Conservation (phyloP, 2,113 vertebrate genomes). For the Phycodurus eques region DNA sequence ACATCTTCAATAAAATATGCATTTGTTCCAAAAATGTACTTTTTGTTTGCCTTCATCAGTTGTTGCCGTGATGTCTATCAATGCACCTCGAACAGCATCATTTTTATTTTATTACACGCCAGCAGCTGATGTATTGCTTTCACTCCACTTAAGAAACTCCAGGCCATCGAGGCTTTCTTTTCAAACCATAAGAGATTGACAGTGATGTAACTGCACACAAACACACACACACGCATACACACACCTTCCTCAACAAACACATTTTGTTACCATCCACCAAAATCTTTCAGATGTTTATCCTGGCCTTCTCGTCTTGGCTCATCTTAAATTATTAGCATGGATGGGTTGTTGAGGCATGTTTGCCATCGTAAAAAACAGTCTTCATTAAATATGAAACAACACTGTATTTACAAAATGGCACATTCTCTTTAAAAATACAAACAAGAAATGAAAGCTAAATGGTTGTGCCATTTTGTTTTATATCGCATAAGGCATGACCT, state of each 20-base stretch:
- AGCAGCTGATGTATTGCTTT: slow-evolving; percentile 47
- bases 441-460: neutral
- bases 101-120: slow-evolving; percentile 48
- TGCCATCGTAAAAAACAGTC: slow-evolving; percentile 4
- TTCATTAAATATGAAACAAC: slow-evolving; percentile 28
- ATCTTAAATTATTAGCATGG: neutral
- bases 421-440: neutral
- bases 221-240: neutral
- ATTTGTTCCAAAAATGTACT: slow-evolving; percentile 4
- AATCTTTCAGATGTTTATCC: neutral
- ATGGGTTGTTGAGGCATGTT: neutral
- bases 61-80: slow-evolving; percentile 24
- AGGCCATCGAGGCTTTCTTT: slow-evolving; percentile 35
- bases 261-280: neutral
- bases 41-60: slow-evolving; percentile 3
- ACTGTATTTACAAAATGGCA: slow-evolving; percentile 3
- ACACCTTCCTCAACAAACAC: neutral
- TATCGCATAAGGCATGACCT: neutral
- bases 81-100: slow-evolving; percentile 39
- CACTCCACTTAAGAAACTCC: slow-evolving; percentile 32
- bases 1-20: slow-evolving; percentile 1
- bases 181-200: slow-evolving; percentile 40
- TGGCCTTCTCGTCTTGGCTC: neutral
- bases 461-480: neutral
- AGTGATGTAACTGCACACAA: slow-evolving; percentile 7